Base-by-base conservation (phyloP, 2,113 vertebrate species). In the Illadopsis cleaveri region DNA sequence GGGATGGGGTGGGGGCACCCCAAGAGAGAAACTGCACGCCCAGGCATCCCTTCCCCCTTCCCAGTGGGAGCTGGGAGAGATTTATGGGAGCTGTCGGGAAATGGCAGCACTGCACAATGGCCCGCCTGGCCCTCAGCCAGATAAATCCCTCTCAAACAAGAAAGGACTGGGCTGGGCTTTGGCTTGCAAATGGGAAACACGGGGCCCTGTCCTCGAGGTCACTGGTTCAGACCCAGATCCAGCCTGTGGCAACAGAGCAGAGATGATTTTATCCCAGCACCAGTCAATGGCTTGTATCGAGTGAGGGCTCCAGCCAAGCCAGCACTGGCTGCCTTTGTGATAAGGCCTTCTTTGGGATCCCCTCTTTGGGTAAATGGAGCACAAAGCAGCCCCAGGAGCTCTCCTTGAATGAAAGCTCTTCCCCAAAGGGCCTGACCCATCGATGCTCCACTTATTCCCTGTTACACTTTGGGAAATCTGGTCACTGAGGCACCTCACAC, bases 331-430 rank as follows among this genome's bases (percentile, higher is more conserved):
- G 38, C 58, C 89, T 71, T 47, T 90, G 90, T 90, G 79, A 40
- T 33, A 77, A 68, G 62, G 47, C 68, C 68, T 70, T 77, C 75
- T 85, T 58, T 53, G 86, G 47, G n/a, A 12, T 62, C 62, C 45
- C 50, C 56, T 88, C 64, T 72, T 23, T 8, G n/a, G 71, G 54
- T 72, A 92, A 94, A 81, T 3, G 37, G 58, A 93, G 81, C 68
- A 93, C 90, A 69, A 44, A 86, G 62, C 78, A 66, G 88, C 87
- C 82, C 80, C 60, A 24, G 85, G 93, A 93, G 68, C 66, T 71
- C 66, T 71, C 42, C 65, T 75, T 4, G 68, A 51, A 37, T 33
- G 51, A 68, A 80, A 90, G 79, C 62, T 56, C 71, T 42, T 57
- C 81, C 62, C 82, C 60, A 47, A 38, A 73, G 35, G 50, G 35